Evolutionary conservation across 2,797 vertebrate species (phyloP).

Genomic region (Poecilia picta): DNA sequence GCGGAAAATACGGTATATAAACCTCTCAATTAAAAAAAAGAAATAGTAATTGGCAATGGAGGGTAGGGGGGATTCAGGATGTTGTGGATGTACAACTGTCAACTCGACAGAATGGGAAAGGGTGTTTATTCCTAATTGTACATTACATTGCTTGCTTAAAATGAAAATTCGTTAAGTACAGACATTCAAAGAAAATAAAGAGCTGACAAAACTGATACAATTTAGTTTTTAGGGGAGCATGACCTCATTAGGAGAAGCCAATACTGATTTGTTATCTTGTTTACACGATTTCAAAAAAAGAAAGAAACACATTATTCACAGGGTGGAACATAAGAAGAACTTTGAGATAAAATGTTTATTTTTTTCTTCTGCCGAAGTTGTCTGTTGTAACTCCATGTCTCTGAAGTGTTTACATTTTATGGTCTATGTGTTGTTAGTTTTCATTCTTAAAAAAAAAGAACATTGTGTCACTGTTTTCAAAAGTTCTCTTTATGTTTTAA

Average conservation of each 20-base stretch:
- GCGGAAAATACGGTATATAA: no score
- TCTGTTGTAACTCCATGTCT: not conserved
- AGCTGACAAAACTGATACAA: not conserved
- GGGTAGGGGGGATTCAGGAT: not conserved
- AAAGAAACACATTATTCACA: not conserved
- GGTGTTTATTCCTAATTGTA: conserved; percentile 7
- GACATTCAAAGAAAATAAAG: not conserved
- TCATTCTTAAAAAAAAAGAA: not conserved
- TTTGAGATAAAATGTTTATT: not conserved
- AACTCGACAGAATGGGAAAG: not conserved
- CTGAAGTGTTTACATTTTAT: not conserved
- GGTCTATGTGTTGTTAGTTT: not conserved
- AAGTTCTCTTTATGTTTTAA: not conserved
- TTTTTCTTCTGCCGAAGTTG: not conserved
- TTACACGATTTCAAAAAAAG: not conserved
- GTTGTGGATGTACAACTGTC: not conserved
- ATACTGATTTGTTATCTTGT: not conserved
- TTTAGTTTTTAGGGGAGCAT: not conserved
- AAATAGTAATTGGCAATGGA: no score
- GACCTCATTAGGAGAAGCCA: conserved; percentile 2
- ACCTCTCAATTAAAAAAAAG: not conserved
- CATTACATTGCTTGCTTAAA: conserved; percentile 12
- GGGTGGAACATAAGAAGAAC: not conserved
- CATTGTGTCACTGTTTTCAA: conserved; percentile 10
- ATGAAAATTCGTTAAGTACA: not conserved